Evolutionary conservation across 1,140 invertebrate species (phyloP).

Genomic region (Caenorhabditis brenneri): DNA sequence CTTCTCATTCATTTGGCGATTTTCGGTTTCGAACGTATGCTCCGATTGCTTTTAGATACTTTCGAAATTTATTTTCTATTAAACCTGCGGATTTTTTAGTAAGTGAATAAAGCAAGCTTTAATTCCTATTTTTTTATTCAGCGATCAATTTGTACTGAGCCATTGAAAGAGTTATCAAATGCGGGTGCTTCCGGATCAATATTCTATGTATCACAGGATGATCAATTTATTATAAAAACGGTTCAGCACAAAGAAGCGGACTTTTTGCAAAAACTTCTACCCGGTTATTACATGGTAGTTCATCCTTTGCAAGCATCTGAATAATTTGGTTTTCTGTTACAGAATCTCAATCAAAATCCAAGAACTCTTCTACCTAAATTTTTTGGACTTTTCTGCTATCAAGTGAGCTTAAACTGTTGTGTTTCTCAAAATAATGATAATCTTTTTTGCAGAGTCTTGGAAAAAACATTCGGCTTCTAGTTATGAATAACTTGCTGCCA

Average conservation of each 20-base stretch:
- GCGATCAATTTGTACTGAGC: conserved; percentile 94
- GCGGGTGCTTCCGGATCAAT: conserved; percentile 98
- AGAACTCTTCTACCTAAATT: conserved; percentile 97
- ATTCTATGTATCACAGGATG: conserved; percentile 94
- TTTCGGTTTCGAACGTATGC: conserved; percentile 93
- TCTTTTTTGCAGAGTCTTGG: conserved; percentile 83
- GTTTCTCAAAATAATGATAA: background rate
- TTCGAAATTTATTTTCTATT: conserved; percentile 96
- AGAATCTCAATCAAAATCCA: conserved; percentile 94
- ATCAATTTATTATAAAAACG: conserved; percentile 99
- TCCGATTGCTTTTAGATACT: conserved; percentile 98
- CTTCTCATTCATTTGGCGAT: conserved; percentile 76
- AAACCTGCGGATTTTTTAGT: conserved; percentile 98
- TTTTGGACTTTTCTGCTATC: conserved; percentile 98
- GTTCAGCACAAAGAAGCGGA: conserved; percentile 99
- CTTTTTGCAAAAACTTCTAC: conserved; percentile 96
- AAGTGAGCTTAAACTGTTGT: conserved; percentile 71
- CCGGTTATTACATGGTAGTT: conserved; percentile 86
- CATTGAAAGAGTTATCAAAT: conserved; percentile 91
- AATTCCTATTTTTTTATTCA: conserved; percentile 72
- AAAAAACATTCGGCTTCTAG: conserved; percentile 95
- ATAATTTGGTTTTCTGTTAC: conserved; percentile 34
- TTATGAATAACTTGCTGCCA: conserved; percentile 99
- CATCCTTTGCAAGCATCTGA: conserved; percentile 33
- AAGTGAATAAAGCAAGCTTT: conserved; percentile 64